Base-by-base conservation (phyloP, 2,113 vertebrate genomes). In the Turnix velox region DNA sequence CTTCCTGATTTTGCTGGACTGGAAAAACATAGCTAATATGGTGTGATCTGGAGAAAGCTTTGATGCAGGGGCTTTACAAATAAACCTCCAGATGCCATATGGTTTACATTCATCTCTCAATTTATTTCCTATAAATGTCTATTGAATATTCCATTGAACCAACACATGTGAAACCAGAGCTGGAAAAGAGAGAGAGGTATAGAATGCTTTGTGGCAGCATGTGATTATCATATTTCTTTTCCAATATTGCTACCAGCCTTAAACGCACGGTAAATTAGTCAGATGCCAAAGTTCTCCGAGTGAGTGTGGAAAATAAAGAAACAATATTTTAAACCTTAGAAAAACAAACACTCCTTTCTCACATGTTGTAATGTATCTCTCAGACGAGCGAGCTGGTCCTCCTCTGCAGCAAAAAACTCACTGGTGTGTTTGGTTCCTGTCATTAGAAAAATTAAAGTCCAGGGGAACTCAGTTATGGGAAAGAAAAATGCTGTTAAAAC, bases 111-210 rank as follows among this genome's bases (percentile, higher is more conserved):
- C 98, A 98, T 98, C 98, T 99, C 98, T 98, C 99, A 99, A 99
- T 99, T 99, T 98, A 99, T 99, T 99, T 99, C 98, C 99, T 99
- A 99, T 99, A 99, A 99, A 99, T 99, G 98, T 99, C 98, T 98
- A 98, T 98, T 98, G 98, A 98, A 98, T 98, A 98, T 98, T 98
- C 98, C 97, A 98, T 97, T 94, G 97, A 98, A 98, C 98, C 98
- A 98, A 98, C 98, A 98, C 98, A 98, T 99, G 98, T 98, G 98
- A 98, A 98, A 98, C 98, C 97, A 97, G 98, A 98, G 98, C 98
- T 98, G 98, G 98, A 98, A 99, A 98, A 98, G 97, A 98, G 98
- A 98, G 97, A 95, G 87, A 97, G 95, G 97, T 96, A 96, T 97
- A 97, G 98, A 98, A 98, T 97, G 97, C 97, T 99, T 98, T 98